Base-by-base conservation (phyloP, 1,140 invertebrate genomes). In the Drosophila bocqueti region DNA sequence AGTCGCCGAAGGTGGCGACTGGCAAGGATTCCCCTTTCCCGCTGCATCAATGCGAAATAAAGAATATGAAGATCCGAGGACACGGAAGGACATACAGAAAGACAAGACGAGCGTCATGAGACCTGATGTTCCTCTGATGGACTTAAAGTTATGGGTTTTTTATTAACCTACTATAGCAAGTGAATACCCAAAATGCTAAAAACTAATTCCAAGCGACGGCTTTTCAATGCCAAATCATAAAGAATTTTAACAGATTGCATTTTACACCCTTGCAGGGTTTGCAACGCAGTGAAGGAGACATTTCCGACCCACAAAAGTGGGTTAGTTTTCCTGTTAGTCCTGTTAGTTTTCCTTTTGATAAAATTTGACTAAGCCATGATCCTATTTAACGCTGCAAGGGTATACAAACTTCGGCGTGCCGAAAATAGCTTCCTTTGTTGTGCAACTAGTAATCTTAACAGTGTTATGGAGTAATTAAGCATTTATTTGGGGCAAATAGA, bases 1-100 rank as follows among this genome's bases (percentile, higher is more conserved):
- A 73, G 29, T 38, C 29, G 43, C 43, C 52, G 36, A 73, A 61
- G 69, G 69, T 73, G 69, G 29, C 67, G 67, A 73, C 67, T 52
- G 42, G 68, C 15, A 9, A 24, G 55, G 67, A 73, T 42, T 13
- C 21, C 36, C 21, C 65, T 15, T 21, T 15, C 11, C 38, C 46
- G 66, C 10, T 73, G 54, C 69, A 73, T 36, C 16, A 34, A 36
- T 21, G 15, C 46, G 46, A 36, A 52, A 21, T 40, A 55, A 67
- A 24, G 38, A 11, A 24, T 15, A 38, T 24, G 11, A 16, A 34
- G 52, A 38, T 73, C 55, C 55, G 64, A 77, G 64, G 55, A 77
- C 36, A 38, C 11, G 2, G 38, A 61, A 31, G 52, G 38, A 77
- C 21, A 46, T 42, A 42, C 21, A 38, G 46, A 76, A 76, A 45